Conservation (phyloP, 2,888 invertebrate species). For the Diarsia mendica region DNA sequence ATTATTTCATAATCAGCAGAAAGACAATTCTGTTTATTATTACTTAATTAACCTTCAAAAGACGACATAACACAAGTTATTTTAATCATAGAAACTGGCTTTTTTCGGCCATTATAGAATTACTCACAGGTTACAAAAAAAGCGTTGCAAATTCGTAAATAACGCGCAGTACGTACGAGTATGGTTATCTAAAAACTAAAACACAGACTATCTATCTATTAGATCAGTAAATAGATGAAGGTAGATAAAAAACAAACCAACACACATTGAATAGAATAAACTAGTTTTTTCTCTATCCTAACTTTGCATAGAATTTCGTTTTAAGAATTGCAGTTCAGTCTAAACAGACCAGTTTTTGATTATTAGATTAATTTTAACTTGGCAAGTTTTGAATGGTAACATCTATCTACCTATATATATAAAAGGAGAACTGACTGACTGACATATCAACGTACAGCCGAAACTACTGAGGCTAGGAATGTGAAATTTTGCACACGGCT, state of each 20-base stretch:
- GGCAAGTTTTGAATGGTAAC: background rate
- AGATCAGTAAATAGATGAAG: conserved; percentile 46
- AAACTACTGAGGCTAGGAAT: too few species aligned
- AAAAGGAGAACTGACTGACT: too few species aligned
- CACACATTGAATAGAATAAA: conserved; percentile 27
- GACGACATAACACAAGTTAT: conserved; percentile 24
- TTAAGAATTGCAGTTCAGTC: conserved; percentile 18
- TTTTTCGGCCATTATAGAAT: conserved; percentile 35
- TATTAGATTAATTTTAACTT: background rate
- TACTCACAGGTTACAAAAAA: conserved; percentile 50
- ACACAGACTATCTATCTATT: conserved; percentile 24
- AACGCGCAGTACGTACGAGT: conserved; percentile 40
- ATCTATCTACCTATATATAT: too few species aligned
- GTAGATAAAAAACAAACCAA: conserved; percentile 40
- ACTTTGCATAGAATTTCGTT: conserved; percentile 22
- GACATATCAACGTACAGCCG: too few species aligned
- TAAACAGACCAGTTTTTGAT: background rate
- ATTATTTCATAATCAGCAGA: conserved; percentile 30
- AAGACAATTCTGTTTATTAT: conserved; percentile 34
- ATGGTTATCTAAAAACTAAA: conserved; percentile 48
- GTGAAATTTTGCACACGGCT: too few species aligned
- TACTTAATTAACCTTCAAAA: conserved; percentile 5
- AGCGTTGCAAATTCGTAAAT: conserved; percentile 58
- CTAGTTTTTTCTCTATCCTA: conserved; percentile 40
- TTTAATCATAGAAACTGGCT: background rate